Evolutionary conservation across 2,797 vertebrate species (phyloP), one percentile per base, ranked within the genome.

Genomic region (Peromyscus nudipes): DNA sequence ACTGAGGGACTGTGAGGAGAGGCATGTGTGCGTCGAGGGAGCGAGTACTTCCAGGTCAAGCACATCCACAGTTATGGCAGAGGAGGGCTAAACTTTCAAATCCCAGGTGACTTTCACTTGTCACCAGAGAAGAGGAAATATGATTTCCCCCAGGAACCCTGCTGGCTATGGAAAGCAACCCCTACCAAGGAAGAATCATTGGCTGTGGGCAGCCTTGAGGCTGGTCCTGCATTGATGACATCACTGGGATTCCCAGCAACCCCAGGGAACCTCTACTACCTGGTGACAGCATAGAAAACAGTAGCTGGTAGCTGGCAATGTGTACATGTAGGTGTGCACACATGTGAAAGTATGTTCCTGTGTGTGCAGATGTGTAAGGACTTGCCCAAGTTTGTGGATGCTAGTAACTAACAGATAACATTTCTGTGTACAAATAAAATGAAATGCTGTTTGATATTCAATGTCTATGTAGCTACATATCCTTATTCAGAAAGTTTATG

Each of bases 141-240:
- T 0, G 21, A 31, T 37, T 52, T 52, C 65, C 1, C 60, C 34
- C 3, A 10, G 65, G 37, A 34, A 55, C 12, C 10, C 69, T 46
- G 4, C 4, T 27, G 27, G 25, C 46, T 57, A 23, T 1, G 1
- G 23, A 73, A 73, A 71, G 25, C n/a, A 40, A 19, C 34, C n/a
- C 1, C 34, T 55, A 2, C 3, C 4, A 0, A 0, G 0, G 2
- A 13, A 31, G 12, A 0, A 0, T 21, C 12, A 25, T 9, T 12
- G 13, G 8, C 1, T 13, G 10, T 6, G 11, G 46, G 25, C 23
- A 19, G 1, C 31, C 16, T 23, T 25, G 16, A 16, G 4, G 17
- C 25, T 49, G 55, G 6, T 14, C 34, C 11, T 3, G 29, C 34
- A 4, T 1, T 9, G 5, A 2, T 8, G 88, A 0, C 1, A 3